A percentile compares a stretch with the other conserved stretches of the same genome.
Evolutionary conservation across 1,140 invertebrate genomes (phyloP).

Genomic region (Tribolium castaneum): DNA sequence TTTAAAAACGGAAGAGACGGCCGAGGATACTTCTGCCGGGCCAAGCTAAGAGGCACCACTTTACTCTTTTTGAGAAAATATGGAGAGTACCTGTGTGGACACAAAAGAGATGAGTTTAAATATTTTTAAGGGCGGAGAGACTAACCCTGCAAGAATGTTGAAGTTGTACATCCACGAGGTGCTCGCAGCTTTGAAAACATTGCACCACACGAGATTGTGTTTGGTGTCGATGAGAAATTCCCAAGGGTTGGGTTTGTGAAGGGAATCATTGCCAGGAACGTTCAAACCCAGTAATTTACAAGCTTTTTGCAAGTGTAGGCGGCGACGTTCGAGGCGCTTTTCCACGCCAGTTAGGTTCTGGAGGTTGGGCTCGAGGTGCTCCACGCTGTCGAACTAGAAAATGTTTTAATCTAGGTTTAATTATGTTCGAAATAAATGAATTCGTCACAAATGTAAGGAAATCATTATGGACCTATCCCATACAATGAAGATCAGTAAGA

Average conservation of each 20-base stretch:
- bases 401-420: too few species aligned
- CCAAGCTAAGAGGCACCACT: conserved; percentile 79
- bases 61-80: conserved; percentile 80
- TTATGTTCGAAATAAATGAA: too few species aligned
- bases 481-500: too few species aligned
- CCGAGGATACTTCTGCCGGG: conserved; percentile 81
- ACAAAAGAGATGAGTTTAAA: too few species aligned
- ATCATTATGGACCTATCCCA: too few species aligned
- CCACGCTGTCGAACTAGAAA: conserved; percentile 1
- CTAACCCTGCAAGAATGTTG: conserved; percentile 81
- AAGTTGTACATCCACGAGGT: conserved; percentile 93
- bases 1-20: conserved; percentile 75
- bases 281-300: conserved; percentile 58
- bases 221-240: conserved; percentile 84
- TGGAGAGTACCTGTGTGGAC: conserved; percentile 70
- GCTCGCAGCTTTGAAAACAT: conserved; percentile 87
- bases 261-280: conserved; percentile 70
- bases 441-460: too few species aligned
- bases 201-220: conserved; percentile 86
- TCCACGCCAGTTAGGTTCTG: conserved; percentile 52
- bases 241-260: conserved; percentile 82
- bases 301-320: conserved; percentile 55
- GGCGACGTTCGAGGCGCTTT: conserved; percentile 56
- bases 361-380: background rate
- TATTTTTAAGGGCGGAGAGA: background rate